A percentile compares a stretch with the other conserved stretches of the same genome.
Conservation (phyloP, 2,797 vertebrate genomes). For the Sebastolobus alascanus region DNA sequence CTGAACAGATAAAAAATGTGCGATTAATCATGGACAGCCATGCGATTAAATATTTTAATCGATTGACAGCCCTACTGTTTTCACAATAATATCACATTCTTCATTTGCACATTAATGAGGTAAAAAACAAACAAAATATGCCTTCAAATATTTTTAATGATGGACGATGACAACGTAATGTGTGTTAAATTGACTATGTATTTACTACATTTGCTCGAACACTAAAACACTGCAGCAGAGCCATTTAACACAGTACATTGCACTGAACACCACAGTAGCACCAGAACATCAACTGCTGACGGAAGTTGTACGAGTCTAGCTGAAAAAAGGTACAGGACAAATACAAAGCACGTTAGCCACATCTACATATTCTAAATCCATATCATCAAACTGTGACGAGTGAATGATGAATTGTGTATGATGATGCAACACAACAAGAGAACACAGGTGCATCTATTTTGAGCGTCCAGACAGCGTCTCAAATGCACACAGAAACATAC, state of each 20-base stretch:
- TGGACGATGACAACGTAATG: constrained; percentile 24
- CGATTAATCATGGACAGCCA: too few species aligned
- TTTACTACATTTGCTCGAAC: constrained; percentile 23
- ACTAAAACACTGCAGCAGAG: constrained; percentile 40
- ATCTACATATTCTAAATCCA: constrained; percentile 19
- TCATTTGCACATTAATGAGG: constrained; percentile 6
- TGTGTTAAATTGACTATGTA: constrained; percentile 11
- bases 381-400: not conserved
- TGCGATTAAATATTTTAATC: not conserved
- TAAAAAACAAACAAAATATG: constrained; percentile 7
- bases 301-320: constrained; percentile 2
- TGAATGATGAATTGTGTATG: constrained; percentile 8
- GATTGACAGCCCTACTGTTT: too few species aligned
- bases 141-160: constrained; percentile 58
- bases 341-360: not conserved
- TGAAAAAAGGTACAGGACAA: constrained; percentile 25
- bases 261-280: constrained; percentile 32
- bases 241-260: constrained; percentile 26
- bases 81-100: not conserved
- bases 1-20: not conserved
- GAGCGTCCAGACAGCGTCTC: constrained; percentile 7
- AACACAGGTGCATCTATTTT: constrained; percentile 13
- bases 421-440: constrained; percentile 19
- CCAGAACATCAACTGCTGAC: constrained; percentile 11
- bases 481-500: constrained; percentile 27